Conservation (phyloP, 2,113 vertebrate genomes). For the Brienomyrus brachyistius region DNA sequence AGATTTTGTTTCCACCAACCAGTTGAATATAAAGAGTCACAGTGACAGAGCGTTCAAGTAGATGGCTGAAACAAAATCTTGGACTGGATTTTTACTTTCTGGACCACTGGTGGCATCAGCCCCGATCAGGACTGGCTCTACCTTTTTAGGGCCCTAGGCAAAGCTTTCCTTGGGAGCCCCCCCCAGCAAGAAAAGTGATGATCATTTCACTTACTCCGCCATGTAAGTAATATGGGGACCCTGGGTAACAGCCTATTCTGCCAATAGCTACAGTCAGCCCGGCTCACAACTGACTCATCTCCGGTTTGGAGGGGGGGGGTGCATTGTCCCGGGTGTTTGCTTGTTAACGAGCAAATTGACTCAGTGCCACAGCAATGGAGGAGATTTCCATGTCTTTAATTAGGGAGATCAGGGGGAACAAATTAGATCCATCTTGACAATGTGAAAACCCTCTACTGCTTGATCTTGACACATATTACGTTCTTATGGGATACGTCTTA, state of each 20-base stretch:
- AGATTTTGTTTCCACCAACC: too few relatives aligned
- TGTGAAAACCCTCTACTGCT: background rate
- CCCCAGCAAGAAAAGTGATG: background rate
- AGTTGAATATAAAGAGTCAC: too few relatives aligned
- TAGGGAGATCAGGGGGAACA: background rate
- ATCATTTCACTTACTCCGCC: background rate
- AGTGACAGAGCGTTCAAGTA: background rate
- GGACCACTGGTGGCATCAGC: too few relatives aligned
- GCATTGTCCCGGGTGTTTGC: background rate
- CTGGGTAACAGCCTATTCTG: background rate
- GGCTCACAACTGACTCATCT: background rate
- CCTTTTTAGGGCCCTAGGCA: background rate
- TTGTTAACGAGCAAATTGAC: background rate
- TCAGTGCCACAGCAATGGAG: background rate
- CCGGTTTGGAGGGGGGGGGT: background rate
- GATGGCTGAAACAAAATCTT: background rate
- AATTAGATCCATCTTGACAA: background rate
- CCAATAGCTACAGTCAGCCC: background rate
- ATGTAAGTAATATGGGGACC: background rate
- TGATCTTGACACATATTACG: background rate
- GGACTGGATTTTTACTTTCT: too few relatives aligned
- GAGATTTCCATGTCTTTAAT: slow-evolving; percentile 2
- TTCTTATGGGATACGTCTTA: background rate
- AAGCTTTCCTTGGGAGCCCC: background rate
- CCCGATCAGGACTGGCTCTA: background rate